These are phyloP conservation scores for Drosophila funebris DNA, from an alignment of 1,140 invertebrate genomes.

Conservation along the genomic window DNA sequence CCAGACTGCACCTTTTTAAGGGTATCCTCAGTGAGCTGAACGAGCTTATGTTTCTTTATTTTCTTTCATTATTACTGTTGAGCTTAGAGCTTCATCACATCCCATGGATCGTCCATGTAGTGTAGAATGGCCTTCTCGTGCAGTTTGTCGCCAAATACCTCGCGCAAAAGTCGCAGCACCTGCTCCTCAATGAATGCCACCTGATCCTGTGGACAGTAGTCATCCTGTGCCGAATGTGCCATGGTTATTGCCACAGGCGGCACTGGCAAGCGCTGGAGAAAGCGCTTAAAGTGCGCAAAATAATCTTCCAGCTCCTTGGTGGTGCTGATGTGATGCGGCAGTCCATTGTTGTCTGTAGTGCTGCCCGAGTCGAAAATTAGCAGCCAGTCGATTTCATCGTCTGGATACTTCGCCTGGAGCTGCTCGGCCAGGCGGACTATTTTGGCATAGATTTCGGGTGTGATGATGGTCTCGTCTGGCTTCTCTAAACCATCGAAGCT, in stretches of 20 bases:
- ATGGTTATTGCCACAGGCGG: constrained; percentile 91
- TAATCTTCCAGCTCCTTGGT: constrained; percentile 87
- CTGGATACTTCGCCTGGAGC: constrained; percentile 85
- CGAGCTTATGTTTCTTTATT: neutral
- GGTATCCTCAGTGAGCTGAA: neutral
- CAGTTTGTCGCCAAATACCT: constrained; percentile 74
- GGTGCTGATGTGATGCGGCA: constrained; percentile 92
- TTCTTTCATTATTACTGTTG: constrained; percentile 6
- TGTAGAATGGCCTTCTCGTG: constrained; percentile 75
- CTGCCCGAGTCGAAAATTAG: constrained; percentile 93
- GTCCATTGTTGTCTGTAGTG: constrained; percentile 90
- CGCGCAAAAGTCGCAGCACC: constrained; percentile 85
- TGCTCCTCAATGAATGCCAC: constrained; percentile 89
- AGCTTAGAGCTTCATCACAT: constrained; percentile 80
- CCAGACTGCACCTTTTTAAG: neutral
- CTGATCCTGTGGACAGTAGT: constrained; percentile 92
- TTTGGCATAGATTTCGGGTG: constrained; percentile 73
- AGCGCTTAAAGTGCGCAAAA: constrained; percentile 86
- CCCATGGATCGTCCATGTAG: constrained; percentile 81
- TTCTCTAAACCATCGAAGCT: constrained; percentile 84
- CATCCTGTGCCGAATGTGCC: constrained; percentile 92
- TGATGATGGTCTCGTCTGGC: constrained; percentile 59
- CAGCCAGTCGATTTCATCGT: constrained; percentile 90
- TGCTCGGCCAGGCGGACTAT: constrained; percentile 84
- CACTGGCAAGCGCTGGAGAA: constrained; percentile 87